A percentile compares a stretch with the other conserved stretches of the same genome.
Evolutionary conservation across 2,113 vertebrate genomes (phyloP).

Genomic region (Platysteira castanea): DNA sequence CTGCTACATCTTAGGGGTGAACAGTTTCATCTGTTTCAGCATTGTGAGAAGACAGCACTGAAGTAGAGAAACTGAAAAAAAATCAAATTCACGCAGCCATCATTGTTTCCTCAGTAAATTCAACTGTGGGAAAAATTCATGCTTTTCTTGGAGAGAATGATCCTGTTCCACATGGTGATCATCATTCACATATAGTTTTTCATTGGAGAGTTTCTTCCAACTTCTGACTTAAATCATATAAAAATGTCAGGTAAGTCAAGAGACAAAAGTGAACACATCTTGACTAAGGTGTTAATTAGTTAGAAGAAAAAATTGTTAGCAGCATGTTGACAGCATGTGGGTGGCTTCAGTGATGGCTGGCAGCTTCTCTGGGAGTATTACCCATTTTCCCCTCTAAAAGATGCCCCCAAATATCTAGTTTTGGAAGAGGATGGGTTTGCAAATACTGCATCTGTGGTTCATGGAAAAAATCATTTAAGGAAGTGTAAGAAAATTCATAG

Average conservation of each 20-base stretch:
- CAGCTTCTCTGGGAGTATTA: background rate
- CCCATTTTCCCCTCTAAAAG: background rate
- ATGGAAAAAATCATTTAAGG: background rate
- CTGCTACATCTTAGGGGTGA: background rate
- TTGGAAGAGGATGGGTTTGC: background rate
- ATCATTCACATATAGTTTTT: background rate
- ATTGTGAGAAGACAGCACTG: background rate
- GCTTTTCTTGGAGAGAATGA: background rate
- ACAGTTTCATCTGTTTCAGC: background rate
- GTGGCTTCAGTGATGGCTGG: background rate
- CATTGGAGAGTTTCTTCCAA: background rate
- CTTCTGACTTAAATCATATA: background rate
- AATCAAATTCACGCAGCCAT: background rate
- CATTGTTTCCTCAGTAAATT: background rate
- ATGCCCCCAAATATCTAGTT: background rate
- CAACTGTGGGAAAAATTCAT: rapidly evolving
- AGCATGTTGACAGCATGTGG: background rate
- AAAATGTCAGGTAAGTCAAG: background rate
- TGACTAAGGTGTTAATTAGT: background rate
- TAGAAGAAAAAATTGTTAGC: background rate
- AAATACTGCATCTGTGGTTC: background rate
- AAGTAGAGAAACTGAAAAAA: background rate
- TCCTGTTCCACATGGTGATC: background rate
- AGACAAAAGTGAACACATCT: background rate
- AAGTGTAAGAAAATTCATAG: background rate